phyloP scores from a whole-genome alignment of 2,113 vertebrate genomes.

The Todiramphus saurophagus region DNA sequence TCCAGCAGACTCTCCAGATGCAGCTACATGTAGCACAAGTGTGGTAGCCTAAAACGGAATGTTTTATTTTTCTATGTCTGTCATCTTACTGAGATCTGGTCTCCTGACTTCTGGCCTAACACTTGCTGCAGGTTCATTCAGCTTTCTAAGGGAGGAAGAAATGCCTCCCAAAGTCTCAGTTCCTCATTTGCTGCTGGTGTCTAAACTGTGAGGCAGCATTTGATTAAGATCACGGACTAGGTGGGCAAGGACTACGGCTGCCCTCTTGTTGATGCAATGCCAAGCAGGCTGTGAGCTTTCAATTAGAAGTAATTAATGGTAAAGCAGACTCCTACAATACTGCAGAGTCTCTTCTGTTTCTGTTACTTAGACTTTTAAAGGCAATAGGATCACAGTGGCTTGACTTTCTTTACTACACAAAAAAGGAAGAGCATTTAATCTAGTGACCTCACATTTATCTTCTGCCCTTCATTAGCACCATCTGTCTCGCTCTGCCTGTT shows the following conservation, averaged over 20 bases:
- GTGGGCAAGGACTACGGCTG: not conserved
- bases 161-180: not conserved
- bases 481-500: conserved; percentile 8
- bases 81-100: not conserved
- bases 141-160: conserved; percentile 9
- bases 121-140: not conserved
- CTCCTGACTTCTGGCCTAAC: not conserved
- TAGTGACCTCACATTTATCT: conserved; percentile 10
- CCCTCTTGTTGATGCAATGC: not conserved
- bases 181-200: not conserved
- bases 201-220: not conserved
- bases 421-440: conserved; percentile 12
- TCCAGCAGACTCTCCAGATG: not conserved
- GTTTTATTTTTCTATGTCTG: not conserved
- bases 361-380: conserved; percentile 24
- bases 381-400: not conserved
- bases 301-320: conserved; percentile 24
- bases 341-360: conserved; percentile 32
- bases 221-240: not conserved
- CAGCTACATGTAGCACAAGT: not conserved
- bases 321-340: conserved; percentile 17
- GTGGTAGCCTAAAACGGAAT: not conserved
- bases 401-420: conserved; percentile 10
- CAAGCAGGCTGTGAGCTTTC: not conserved
- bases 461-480: conserved; percentile 10